These are phyloP conservation scores for Esox niger DNA, from an alignment of 2,113 vertebrate species.

Conservation along the genomic window DNA sequence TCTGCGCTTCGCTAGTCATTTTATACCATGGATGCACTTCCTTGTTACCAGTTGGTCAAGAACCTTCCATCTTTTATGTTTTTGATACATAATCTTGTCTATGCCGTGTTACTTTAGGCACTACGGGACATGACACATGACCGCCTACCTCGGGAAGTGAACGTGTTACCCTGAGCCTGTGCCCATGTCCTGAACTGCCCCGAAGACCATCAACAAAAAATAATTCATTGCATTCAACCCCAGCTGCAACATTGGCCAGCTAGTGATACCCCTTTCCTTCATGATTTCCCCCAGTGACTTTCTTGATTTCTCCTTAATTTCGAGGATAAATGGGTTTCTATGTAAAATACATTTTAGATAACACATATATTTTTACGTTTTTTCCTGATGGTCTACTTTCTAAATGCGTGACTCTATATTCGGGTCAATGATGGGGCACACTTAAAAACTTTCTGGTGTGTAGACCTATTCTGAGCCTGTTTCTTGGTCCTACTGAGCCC, in stretches of 20 bases:
- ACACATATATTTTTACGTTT: too few species aligned
- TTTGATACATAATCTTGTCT: neutral
- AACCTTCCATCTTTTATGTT: too few species aligned
- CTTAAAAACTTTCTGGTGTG: too few species aligned
- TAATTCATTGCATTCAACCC: neutral
- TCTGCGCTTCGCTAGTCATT: too few species aligned
- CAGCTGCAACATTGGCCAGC: conserved; percentile 4
- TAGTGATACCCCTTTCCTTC: neutral
- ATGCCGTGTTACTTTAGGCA: neutral
- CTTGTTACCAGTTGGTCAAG: too few species aligned
- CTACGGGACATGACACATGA: neutral
- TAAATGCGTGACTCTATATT: too few species aligned
- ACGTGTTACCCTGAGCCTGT: neutral
- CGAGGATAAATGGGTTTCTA: neutral
- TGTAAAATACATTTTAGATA: too few species aligned
- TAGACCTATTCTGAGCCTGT: too few species aligned
- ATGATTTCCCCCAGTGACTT: neutral
- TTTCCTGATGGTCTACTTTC: too few species aligned
- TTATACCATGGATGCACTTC: too few species aligned
- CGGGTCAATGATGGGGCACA: too few species aligned
- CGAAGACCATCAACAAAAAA: neutral
- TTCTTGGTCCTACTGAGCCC: too few species aligned
- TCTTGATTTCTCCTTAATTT: neutral
- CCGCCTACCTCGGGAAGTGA: neutral
- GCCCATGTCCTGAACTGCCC: neutral